Evolutionary conservation across 30 jellyfish, hydroid and myxozoan species (phyloP).

Genomic region (Cassiopea andromeda): DNA sequence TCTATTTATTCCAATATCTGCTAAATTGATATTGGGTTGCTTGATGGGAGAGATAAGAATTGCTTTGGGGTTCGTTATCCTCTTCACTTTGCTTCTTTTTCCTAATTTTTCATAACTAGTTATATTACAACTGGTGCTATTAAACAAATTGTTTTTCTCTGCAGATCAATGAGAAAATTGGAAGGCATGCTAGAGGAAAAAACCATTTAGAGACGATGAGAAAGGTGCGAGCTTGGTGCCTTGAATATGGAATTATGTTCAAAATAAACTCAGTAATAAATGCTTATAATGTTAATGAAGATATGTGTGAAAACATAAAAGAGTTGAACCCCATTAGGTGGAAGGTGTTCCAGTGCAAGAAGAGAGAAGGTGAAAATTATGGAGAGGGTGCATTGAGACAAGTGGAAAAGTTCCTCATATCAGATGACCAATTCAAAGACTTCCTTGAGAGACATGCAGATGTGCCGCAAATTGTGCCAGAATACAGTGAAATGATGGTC

Average conservation of each 20-base stretch:
- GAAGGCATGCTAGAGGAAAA: slow-evolving; percentile 63
- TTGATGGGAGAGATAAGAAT: too few species aligned
- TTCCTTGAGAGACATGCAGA: slow-evolving; percentile 65
- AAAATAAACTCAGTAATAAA: slow-evolving; percentile 73
- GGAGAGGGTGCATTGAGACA: slow-evolving; percentile 74
- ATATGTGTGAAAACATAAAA: slow-evolving; percentile 55
- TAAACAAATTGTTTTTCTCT: not conserved
- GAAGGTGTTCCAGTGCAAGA: slow-evolving; percentile 77
- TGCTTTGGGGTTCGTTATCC: too few species aligned
- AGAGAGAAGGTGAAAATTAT: slow-evolving; percentile 61
- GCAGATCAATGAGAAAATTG: slow-evolving; percentile 70
- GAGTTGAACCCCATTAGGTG: slow-evolving; percentile 70
- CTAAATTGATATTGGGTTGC: too few species aligned
- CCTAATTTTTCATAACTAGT: too few species aligned
- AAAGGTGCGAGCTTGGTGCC: slow-evolving; percentile 68
- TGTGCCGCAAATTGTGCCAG: slow-evolving; percentile 78
- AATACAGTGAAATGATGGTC: slow-evolving; percentile 68
- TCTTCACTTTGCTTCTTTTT: too few species aligned
- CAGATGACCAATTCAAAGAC: slow-evolving; percentile 57
- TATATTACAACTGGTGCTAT: too few species aligned
- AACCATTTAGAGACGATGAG: slow-evolving; percentile 68
- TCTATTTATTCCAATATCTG: too few species aligned
- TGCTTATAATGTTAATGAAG: slow-evolving; percentile 70
- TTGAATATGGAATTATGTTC: slow-evolving; percentile 41
- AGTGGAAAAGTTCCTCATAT: slow-evolving; percentile 66